Conservation (phyloP, 2,113 vertebrate genomes). For the Pavo muticus region DNA sequence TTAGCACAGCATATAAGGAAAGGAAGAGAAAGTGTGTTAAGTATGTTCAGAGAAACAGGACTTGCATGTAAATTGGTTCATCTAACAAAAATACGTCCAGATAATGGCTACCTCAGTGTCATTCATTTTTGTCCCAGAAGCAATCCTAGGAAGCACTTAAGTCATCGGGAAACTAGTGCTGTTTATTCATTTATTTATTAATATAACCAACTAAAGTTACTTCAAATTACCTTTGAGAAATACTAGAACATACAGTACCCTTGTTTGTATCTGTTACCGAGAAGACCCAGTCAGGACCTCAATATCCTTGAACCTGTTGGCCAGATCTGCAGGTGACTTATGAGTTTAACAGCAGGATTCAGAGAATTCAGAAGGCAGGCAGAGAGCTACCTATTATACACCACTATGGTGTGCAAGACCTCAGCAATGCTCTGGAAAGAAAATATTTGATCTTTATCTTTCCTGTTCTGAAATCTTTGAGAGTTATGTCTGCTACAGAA, state of each 20-base stretch:
- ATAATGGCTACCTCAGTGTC: background rate
- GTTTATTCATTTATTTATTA: background rate
- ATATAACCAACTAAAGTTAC: background rate
- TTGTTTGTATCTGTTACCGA: background rate
- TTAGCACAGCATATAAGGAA: background rate
- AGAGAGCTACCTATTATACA: background rate
- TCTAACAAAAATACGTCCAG: background rate
- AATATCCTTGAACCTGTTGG: background rate
- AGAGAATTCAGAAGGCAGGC: background rate
- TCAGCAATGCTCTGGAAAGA: background rate
- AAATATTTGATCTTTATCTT: background rate
- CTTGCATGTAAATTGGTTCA: background rate
- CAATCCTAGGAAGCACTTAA: background rate
- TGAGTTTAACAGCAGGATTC: background rate
- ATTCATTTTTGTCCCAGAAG: background rate
- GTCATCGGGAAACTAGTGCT: background rate
- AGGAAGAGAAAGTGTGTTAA: background rate
- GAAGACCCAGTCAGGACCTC: background rate
- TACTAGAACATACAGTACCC: background rate
- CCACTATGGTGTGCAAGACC: background rate
- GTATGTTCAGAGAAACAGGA: background rate
- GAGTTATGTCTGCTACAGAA: background rate
- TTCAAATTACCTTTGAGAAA: background rate
- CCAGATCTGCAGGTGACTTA: background rate
- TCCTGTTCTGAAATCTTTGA: background rate